These are phyloP conservation scores for Prorops nasuta DNA, from an alignment of 1,140 invertebrate genomes.

Conservation along the genomic window DNA sequence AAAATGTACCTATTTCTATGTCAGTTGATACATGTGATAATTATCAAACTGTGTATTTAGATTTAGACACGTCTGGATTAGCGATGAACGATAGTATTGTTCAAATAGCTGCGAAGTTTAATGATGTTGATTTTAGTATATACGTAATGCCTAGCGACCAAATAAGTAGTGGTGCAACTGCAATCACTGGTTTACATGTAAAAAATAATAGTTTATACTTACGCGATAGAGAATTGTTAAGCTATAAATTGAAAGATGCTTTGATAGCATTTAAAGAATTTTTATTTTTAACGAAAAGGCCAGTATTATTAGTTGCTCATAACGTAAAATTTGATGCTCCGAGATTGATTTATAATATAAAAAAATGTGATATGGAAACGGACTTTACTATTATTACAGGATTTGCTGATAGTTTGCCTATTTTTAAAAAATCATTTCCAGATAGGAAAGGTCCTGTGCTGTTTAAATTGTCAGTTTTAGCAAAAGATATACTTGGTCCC, in stretches of 20 bases:
- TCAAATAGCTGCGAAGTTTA: conserved; percentile 14
- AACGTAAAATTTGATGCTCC: not conserved
- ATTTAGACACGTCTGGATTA: conserved; percentile 17
- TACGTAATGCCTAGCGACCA: conserved; percentile 10
- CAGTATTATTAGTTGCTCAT: not conserved
- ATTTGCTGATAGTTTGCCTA: not conserved
- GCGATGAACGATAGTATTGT: conserved; percentile 14
- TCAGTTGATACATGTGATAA: too few relatives aligned
- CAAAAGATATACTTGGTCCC: too few relatives aligned
- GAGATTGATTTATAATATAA: not conserved
- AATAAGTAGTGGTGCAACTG: conserved; percentile 16
- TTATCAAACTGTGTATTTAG: conserved; percentile 18
- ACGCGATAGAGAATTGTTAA: too few relatives aligned
- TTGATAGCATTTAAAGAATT: not conserved
- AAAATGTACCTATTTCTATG: too few relatives aligned
- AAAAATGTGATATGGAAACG: not conserved
- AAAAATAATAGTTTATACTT: conserved; percentile 7
- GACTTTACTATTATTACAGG: not conserved
- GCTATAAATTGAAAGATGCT: too few relatives aligned
- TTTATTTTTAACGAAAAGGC: not conserved
- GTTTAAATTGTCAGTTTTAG: too few relatives aligned
- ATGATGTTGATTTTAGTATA: conserved; percentile 7
- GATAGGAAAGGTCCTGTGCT: too few relatives aligned
- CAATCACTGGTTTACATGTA: conserved; percentile 11
- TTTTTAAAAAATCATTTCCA: too few relatives aligned